Percentiles rank a stretch among this genome's conserved stretches.
phyloP scores from a whole-genome alignment of 2,797 vertebrate genomes.

The Psittacula derbiana region DNA sequence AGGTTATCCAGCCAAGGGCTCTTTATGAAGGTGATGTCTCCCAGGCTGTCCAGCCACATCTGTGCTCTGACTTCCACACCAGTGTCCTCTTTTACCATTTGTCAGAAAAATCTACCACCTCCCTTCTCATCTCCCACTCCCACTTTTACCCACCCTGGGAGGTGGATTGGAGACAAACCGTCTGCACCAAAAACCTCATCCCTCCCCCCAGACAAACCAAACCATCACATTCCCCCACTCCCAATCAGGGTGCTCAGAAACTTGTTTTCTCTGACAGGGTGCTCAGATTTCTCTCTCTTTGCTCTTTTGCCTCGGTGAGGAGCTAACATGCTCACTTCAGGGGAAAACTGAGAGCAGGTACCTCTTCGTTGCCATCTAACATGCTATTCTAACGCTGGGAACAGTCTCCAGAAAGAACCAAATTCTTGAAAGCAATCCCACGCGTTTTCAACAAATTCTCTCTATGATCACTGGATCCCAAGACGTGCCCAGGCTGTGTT shows the following conservation, averaged over 20 bases:
- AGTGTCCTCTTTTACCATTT: neutral
- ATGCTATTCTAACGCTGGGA: neutral
- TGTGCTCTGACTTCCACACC: neutral
- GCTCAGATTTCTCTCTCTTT: neutral
- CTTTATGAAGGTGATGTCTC: neutral
- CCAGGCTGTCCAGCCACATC: neutral
- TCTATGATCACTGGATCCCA: neutral
- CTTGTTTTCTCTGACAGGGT: neutral
- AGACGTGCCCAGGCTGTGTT: neutral
- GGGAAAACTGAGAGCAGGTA: neutral
- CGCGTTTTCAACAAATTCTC: neutral
- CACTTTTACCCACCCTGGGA: neutral
- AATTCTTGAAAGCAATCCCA: neutral
- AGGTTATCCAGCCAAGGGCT: neutral
- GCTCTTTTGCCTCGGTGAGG: neutral
- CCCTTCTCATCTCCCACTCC: neutral
- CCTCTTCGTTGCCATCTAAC: neutral
- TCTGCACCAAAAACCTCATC: neutral
- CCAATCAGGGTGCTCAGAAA: neutral
- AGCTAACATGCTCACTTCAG: neutral
- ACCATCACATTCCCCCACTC: rapidly evolving
- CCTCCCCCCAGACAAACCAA: neutral
- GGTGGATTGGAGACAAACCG: neutral
- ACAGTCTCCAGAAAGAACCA: neutral
- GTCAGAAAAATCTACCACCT: neutral